Evolutionary conservation across 2,888 invertebrate genomes (phyloP).

Genomic region (Phortica magna): DNA sequence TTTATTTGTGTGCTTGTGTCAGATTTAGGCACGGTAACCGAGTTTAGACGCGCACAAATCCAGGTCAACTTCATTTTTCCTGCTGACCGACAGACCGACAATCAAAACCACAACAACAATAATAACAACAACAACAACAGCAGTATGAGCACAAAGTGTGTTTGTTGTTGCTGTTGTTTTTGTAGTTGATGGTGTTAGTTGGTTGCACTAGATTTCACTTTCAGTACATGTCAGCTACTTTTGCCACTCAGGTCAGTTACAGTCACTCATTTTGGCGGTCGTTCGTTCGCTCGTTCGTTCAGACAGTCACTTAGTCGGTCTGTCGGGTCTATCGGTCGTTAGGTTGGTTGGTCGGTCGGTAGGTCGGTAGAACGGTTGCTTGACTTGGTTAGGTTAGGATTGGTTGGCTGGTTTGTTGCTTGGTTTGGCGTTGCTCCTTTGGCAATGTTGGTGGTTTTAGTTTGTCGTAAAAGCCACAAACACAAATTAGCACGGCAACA

Average conservation of each 20-base stretch:
- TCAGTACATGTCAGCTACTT: conserved; percentile 28
- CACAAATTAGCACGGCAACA: conserved; percentile 66
- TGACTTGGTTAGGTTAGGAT: background rate
- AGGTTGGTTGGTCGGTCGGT: conserved; percentile 8
- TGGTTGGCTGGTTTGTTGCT: conserved; percentile 5
- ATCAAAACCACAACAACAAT: conserved; percentile 42
- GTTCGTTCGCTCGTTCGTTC: background rate
- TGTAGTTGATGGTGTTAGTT: conserved; percentile 23
- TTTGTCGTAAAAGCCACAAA: conserved; percentile 64
- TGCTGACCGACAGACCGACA: conserved; percentile 59
- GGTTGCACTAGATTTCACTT: conserved; percentile 30
- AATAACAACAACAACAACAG: conserved; percentile 41
- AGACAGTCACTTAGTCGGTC: no score
- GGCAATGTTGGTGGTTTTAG: conserved; percentile 31
- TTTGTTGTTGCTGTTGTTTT: conserved; percentile 24
- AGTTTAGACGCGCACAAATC: conserved; percentile 50
- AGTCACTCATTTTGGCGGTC: conserved; percentile 21
- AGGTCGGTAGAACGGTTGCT: background rate
- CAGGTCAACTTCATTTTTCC: conserved; percentile 72
- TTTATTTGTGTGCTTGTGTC: conserved; percentile 52
- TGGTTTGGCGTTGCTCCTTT: conserved; percentile 39
- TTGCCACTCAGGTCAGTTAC: conserved; percentile 23
- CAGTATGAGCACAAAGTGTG: conserved; percentile 43
- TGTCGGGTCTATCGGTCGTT: no score
- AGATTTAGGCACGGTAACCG: conserved; percentile 52